phyloP scores from a whole-genome alignment of 2,888 invertebrate species.

The Frankliniella intonsa region DNA sequence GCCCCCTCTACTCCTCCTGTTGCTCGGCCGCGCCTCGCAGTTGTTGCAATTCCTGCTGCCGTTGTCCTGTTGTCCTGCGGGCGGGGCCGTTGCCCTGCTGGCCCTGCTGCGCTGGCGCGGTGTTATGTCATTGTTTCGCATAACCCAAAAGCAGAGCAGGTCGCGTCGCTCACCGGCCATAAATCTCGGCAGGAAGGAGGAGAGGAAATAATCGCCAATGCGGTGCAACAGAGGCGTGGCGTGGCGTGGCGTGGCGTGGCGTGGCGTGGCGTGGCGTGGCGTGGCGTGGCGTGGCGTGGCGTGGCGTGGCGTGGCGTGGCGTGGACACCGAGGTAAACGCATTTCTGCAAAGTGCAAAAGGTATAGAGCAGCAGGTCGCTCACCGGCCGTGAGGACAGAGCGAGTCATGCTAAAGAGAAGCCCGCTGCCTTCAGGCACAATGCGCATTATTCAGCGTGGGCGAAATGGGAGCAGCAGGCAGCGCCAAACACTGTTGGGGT shows the following conservation, averaged over 20 bases:
- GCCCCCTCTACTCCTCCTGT: too few relatives aligned
- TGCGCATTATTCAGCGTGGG: not conserved
- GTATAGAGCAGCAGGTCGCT: slow-evolving; percentile 28
- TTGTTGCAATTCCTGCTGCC: too few relatives aligned
- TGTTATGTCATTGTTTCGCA: slow-evolving; percentile 17
- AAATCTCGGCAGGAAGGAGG: not conserved
- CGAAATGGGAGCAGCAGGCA: not conserved
- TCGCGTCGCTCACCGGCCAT: not conserved
- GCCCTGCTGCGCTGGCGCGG: not conserved
- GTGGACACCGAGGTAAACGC: not conserved
- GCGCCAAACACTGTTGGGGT: not conserved
- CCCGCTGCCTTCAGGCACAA: too few relatives aligned
- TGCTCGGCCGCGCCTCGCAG: too few relatives aligned
- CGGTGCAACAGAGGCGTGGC: not conserved
- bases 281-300: not conserved
- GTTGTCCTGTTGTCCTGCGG: not conserved
- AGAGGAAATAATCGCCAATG: not conserved
- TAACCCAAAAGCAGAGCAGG: not conserved
- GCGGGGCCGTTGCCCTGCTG: not conserved
- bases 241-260: not conserved
- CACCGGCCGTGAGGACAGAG: not conserved
- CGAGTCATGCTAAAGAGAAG: too few relatives aligned
- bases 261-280: not conserved
- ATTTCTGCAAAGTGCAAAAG: not conserved
- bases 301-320: not conserved